Conservation (phyloP, 2,888 invertebrate genomes). For the Formica aserva region DNA sequence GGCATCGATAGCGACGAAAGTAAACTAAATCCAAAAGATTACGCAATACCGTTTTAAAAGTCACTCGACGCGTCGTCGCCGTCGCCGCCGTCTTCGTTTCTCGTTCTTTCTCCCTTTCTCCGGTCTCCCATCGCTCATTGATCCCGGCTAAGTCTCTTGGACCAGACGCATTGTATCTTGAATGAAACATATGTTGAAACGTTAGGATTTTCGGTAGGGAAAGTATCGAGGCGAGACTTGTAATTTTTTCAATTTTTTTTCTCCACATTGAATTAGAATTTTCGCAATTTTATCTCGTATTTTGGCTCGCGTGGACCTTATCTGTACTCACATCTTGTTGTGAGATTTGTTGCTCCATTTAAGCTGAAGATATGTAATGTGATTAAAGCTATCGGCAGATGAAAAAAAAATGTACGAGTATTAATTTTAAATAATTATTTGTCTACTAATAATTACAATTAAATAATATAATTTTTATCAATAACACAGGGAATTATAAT, state of each 20-base stretch:
- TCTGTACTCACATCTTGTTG: neutral
- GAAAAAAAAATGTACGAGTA: neutral
- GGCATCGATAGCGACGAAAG: slow-evolving; percentile 81
- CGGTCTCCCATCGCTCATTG: slow-evolving; percentile 24
- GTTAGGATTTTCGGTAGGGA: slow-evolving; percentile 1
- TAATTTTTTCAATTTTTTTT: neutral
- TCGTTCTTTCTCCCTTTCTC: slow-evolving; percentile 44
- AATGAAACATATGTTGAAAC: neutral
- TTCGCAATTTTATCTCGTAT: neutral
- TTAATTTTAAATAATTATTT: neutral
- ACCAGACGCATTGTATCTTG: neutral
- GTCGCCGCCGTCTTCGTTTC: slow-evolving; percentile 61
- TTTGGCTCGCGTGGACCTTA: neutral
- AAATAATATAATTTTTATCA: neutral
- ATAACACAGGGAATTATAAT: neutral
- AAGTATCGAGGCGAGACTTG: slow-evolving; percentile 2
- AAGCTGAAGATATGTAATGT: neutral
- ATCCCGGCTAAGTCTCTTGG: neutral
- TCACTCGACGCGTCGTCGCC: slow-evolving; percentile 70
- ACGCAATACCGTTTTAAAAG: slow-evolving; percentile 81
- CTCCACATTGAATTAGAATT: neutral
- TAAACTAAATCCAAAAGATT: slow-evolving; percentile 83
- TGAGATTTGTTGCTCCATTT: neutral
- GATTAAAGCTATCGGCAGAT: neutral
- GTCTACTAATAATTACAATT: neutral